phyloP scores from a whole-genome alignment of 2,797 vertebrate genomes.

The Eospalax fontanierii region DNA sequence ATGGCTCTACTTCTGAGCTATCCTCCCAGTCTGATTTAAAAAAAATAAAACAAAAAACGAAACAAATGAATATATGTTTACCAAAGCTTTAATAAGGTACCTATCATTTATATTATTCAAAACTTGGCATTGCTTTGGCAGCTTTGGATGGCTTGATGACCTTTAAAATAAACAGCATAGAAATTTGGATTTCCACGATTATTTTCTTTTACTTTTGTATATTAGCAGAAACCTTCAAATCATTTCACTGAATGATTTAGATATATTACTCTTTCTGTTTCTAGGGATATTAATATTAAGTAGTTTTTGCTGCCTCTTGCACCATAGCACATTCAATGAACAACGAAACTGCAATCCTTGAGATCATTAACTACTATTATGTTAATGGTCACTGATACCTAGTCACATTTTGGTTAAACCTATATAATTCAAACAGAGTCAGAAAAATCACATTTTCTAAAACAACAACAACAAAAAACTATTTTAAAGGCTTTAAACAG shows the following conservation, averaged over 20 bases:
- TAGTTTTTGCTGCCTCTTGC: not conserved
- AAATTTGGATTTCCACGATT: not conserved
- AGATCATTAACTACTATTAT: not conserved
- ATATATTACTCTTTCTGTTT: not conserved
- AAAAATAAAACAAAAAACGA: not conserved
- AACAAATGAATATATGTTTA: not conserved
- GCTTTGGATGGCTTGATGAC: not conserved
- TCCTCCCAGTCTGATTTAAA: not conserved
- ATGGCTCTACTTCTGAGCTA: not conserved
- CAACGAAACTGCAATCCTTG: not conserved
- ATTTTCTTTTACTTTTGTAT: conserved; percentile 43
- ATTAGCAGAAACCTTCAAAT: conserved; percentile 49
- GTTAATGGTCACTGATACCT: not conserved
- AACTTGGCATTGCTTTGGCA: not conserved
- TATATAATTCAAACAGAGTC: not conserved
- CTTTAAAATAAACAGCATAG: not conserved
- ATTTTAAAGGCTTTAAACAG: conserved; percentile 15
- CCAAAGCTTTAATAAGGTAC: not conserved
- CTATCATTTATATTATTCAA: not conserved
- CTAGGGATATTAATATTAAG: not conserved
- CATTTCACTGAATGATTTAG: conserved; percentile 13
- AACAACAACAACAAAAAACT: too few relatives aligned
- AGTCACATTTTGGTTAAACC: conserved; percentile 25
- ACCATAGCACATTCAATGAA: not conserved
- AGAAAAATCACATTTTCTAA: conserved; percentile 13